Conservation (phyloP, 2,113 vertebrate genomes). For the Hystrix cristata region DNA sequence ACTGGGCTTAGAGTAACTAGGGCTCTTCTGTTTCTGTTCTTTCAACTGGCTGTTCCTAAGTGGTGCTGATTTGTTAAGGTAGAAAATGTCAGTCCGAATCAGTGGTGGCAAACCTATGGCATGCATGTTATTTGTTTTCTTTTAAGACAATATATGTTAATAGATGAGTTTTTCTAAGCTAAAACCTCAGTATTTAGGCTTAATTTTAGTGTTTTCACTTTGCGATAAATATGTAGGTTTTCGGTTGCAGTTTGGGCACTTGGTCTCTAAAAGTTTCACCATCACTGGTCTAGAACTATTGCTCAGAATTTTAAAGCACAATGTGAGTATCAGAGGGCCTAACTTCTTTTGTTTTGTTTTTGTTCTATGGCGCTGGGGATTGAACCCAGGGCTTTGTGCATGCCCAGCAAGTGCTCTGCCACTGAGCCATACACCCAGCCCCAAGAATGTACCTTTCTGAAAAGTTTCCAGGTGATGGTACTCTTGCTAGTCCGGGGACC, state of each 20-base stretch:
- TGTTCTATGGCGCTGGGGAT: not conserved
- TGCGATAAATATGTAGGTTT: not conserved
- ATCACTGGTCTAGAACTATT: not conserved
- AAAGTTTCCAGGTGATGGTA: not conserved
- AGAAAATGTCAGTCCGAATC: not conserved
- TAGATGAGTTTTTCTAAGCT: not conserved
- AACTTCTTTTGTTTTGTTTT: not conserved
- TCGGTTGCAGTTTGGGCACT: not conserved
- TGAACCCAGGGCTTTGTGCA: no score
- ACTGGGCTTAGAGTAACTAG: not conserved
- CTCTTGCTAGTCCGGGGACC: not conserved
- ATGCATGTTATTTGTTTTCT: not conserved
- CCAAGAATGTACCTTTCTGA: not conserved
- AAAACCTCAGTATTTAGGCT: not conserved
- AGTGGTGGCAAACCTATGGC: not conserved
- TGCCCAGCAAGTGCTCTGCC: not conserved
- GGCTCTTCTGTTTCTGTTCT: not conserved
- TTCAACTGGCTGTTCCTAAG: not conserved
- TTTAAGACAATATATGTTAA: not conserved
- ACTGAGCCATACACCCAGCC: not conserved
- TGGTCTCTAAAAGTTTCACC: not conserved
- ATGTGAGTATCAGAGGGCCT: not conserved
- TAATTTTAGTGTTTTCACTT: not conserved
- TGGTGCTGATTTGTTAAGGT: not conserved
- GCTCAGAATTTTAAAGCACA: not conserved